Evolutionary conservation across 1,140 invertebrate species (phyloP).

Genomic region (Lordiphosa stackelbergi): DNA sequence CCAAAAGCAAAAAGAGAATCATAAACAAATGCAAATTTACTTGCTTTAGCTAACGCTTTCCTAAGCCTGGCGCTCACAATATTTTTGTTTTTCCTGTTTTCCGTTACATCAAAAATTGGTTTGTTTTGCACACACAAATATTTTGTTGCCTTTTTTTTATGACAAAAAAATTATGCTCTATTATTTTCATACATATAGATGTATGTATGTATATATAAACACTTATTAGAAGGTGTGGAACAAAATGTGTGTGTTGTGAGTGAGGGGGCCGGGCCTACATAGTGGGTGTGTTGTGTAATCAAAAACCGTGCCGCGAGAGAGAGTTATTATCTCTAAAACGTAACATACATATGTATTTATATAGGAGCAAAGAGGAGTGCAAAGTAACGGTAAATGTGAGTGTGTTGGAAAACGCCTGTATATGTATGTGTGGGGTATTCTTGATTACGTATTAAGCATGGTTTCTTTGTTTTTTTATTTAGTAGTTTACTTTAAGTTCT

Average conservation of each 20-base stretch:
- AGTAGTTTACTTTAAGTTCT: conserved; percentile 30
- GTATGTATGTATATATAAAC: conserved; percentile 62
- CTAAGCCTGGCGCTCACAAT: conserved; percentile 11
- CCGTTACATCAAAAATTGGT: conserved; percentile 68
- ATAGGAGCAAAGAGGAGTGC: conserved; percentile 3
- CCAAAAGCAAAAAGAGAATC: background rate
- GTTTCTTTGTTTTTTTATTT: conserved; percentile 14
- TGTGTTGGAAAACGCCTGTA: conserved; percentile 26
- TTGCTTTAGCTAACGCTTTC: conserved; percentile 10
- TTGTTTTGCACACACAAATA: conserved; percentile 19
- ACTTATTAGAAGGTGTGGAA: conserved; percentile 61
- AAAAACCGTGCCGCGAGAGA: conserved; percentile 29
- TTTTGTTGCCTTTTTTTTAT: conserved; percentile 50
- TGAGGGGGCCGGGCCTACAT: too few relatives aligned
- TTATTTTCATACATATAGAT: conserved; percentile 28
- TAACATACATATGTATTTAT: conserved; percentile 8
- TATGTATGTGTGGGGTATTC: conserved; percentile 15
- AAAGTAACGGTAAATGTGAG: conserved; percentile 50
- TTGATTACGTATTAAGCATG: conserved; percentile 60
- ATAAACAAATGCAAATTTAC: background rate
- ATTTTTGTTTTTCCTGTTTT: conserved; percentile 35
- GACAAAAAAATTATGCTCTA: conserved; percentile 68
- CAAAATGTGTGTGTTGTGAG: conserved; percentile 24
- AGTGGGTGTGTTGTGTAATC: conserved; percentile 30
- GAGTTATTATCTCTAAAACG: conserved; percentile 24